These are phyloP conservation scores for Chelidonichthys spinosus DNA, from an alignment of 2,797 vertebrate species.

Conservation along the genomic window DNA sequence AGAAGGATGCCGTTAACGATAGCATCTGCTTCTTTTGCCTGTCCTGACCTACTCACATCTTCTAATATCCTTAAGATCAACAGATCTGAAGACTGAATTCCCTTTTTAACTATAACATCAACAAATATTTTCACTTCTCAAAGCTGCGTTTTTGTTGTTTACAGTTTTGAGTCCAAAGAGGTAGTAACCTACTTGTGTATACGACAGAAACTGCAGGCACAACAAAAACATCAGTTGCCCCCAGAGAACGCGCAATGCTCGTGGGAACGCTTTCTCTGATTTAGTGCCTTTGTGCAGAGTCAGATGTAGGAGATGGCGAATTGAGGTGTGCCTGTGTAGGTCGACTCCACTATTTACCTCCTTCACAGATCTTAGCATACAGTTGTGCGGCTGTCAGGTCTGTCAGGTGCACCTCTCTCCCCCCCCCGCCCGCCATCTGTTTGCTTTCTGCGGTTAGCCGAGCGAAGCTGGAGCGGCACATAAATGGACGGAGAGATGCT, in stretches of 20 bases:
- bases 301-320: conserved; percentile 58
- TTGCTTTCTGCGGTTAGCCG: conserved; percentile 72
- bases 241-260: conserved; percentile 56
- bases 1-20: not conserved
- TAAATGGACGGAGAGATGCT: conserved; percentile 66
- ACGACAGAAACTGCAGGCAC: conserved; percentile 53
- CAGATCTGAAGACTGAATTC: not conserved
- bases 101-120: not conserved
- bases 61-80: not conserved
- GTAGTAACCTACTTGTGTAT: conserved; percentile 6
- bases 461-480: conserved; percentile 47
- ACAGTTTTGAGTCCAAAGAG: conserved; percentile 20
- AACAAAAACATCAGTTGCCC: conserved; percentile 61
- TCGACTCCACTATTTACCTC: conserved; percentile 69
- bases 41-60: not conserved
- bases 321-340: conserved; percentile 51
- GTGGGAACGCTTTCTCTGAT: conserved; percentile 60
- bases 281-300: conserved; percentile 64
- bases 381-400: conserved; percentile 74
- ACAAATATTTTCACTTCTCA: not conserved
- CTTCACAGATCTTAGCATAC: conserved; percentile 70
- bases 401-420: conserved; percentile 64
- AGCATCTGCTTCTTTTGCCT: not conserved
- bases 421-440: conserved; percentile 62
- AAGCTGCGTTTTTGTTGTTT: conserved; percentile 16